Evolutionary conservation across 2,113 vertebrate genomes (phyloP), one percentile per base, ranked within the genome.

Genomic region (Puntigrus tetrazona): DNA sequence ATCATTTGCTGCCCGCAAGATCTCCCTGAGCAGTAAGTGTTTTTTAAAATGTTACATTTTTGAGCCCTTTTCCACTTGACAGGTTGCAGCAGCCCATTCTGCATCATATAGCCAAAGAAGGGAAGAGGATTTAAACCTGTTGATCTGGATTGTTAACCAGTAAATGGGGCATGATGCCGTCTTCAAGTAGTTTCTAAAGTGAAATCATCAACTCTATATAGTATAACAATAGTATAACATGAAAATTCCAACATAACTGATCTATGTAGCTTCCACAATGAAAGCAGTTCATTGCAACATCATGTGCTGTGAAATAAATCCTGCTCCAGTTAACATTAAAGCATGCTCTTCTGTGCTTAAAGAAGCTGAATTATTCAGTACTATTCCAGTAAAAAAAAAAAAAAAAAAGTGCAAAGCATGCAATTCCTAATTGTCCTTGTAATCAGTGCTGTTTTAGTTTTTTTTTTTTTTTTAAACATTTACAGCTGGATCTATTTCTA

Each of bases 1-100:
- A 92, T 92, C 91, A 78, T 93, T 95, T 69, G 91, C 94, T n/a
- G 92, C 93, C 29, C 93, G 93, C 89, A 94, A 94, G 93, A 95
- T 94, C 57, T 95, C 94, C 78, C 41, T 95, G 78, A 91, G 89
- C 77, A 93, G 94, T 95, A 89, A 94, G 94, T 93, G 2, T 25
- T 25, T 22, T n/a, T 55, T 4, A 31, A 52, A 16, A 59, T 59
- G 1, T 9, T 38, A 3, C 1, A 27, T 43, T 36, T 22, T 36
- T 70, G 20, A n/a, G 0, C 7, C 6, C 13, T 6, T 31, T 9
- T 41, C 16, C 16, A 43, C 67, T n/a, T 29, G 31, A 69, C 25
- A 27, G 36, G 14, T 55, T 78, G 16, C 16, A 41, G 16, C 9
- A 63, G 31, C 43, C 43, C 45, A 22, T 50, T 63, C 6, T 75